These are phyloP conservation scores for Brachionus paranguensis DNA, from an alignment of 1,140 invertebrate species.

Conservation along the genomic window DNA sequence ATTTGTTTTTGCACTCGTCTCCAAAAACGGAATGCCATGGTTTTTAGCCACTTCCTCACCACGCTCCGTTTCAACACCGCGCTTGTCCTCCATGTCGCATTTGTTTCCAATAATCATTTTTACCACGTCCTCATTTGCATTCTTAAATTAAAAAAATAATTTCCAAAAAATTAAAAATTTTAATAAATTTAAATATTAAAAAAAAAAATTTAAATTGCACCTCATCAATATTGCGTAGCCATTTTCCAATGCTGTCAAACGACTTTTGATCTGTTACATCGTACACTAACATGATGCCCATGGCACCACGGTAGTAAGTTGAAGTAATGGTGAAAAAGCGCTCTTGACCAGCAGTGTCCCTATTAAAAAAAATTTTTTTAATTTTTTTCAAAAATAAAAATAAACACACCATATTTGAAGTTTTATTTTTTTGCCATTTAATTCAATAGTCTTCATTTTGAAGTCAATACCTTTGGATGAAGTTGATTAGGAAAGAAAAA, in stretches of 20 bases:
- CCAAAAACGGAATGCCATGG: constrained; percentile 94
- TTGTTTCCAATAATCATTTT: constrained; percentile 99
- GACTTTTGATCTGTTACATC: constrained; percentile 97
- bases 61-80: constrained; percentile 79
- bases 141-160: constrained; percentile 60
- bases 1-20: constrained; percentile 96
- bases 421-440: constrained; percentile 60
- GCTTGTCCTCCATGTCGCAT: constrained; percentile 96
- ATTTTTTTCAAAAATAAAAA: not conserved
- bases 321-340: constrained; percentile 64
- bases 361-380: not conserved
- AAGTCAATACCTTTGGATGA: constrained; percentile 52
- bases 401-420: constrained; percentile 57
- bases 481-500: not conserved
- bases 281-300: constrained; percentile 93
- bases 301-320: constrained; percentile 62
- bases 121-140: constrained; percentile 98
- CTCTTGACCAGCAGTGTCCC: constrained; percentile 65
- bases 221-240: constrained; percentile 95
- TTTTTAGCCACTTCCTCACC: constrained; percentile 86
- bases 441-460: constrained; percentile 60
- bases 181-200: not conserved
- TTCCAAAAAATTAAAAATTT: no score
- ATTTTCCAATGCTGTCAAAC: constrained; percentile 97
- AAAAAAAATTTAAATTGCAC: no score